Percentiles rank a stretch among this genome's conserved stretches.
These are phyloP conservation scores for Thecophora atra DNA, from an alignment of 2,888 invertebrate species.

Conservation along the genomic window DNA sequence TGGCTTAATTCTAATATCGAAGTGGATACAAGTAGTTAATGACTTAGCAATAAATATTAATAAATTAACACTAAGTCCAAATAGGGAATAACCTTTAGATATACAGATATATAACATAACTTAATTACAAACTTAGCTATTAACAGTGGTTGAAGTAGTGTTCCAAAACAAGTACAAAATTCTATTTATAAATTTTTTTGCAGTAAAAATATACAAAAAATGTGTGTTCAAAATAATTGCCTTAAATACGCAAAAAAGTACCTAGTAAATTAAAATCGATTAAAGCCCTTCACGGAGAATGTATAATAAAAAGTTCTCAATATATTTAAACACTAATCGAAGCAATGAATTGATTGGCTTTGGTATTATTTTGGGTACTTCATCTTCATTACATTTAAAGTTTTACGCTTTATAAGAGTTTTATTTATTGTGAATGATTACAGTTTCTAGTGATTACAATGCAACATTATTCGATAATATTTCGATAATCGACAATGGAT, in stretches of 20 bases:
- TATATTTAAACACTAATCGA: not conserved
- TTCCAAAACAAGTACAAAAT: too few relatives aligned
- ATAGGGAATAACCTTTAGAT: not conserved
- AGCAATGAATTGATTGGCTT: not conserved
- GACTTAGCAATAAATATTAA: not conserved
- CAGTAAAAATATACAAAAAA: too few relatives aligned
- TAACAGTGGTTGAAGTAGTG: not conserved
- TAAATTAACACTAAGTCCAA: not conserved
- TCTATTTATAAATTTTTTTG: too few relatives aligned
- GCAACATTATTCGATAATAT: too few relatives aligned
- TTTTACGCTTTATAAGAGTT: too few relatives aligned
- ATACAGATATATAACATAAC: not conserved
- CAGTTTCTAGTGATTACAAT: too few relatives aligned
- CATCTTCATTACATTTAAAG: too few relatives aligned
- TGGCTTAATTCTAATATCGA: not conserved
- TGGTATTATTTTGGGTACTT: conserved; percentile 12
- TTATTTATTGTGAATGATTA: too few relatives aligned
- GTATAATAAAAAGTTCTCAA: not conserved
- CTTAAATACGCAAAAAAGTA: too few relatives aligned
- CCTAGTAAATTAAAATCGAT: too few relatives aligned
- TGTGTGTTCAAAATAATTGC: too few relatives aligned
- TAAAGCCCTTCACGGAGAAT: not conserved
- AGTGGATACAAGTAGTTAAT: not conserved
- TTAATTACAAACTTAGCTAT: not conserved
- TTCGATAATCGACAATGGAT: too few relatives aligned